Base-by-base conservation (phyloP, 2,797 vertebrate species). In the Lerista edwardsae region DNA sequence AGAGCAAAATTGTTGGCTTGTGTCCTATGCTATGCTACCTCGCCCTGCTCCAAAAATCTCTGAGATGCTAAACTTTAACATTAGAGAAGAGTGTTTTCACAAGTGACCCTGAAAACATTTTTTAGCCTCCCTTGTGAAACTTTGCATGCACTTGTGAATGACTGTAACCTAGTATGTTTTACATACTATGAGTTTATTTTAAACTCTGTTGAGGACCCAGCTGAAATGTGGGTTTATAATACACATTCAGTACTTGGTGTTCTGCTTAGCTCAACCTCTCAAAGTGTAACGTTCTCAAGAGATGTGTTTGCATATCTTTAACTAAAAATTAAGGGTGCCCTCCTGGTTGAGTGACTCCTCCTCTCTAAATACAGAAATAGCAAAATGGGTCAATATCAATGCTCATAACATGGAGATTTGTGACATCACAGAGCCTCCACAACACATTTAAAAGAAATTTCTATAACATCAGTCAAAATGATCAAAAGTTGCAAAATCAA, bases 11-110 rank as follows among this genome's bases (percentile, higher is more conserved):
- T 55, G 29, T 65, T 73, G 71, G 77, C 34, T 74, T 85, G 21
- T 31, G 71, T 80, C 61, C 62, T 79, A 31, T 4, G 23, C 34
- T 74, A 36, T 71, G 59, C 77, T 84, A 74, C 57, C 69, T 84
- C 23, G 59, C 41, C 44, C 67, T 75, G 62, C 23, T 75, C 29
- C 62, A 12, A 75, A 59, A 57, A 34, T 62, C 31, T 76, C 47
- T 75, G 12, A 59, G 34, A 67, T 29, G 59, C 36, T 73, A 79
- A 27, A 44, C 23, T 29, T 64, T 57, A 75, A 80, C n/a, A 34
- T 57, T 75, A 75, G 67, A n/a, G 80, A 75, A 68, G 36, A 59
- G 21, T 44, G 34, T 77, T 41, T 41, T 76, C 34, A 57, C 51
- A 80, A 67, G 34, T 57, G 27, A 31, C 51, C 57, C 23, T 85